A percentile compares a stretch with the other conserved stretches of the same genome.
Conservation (phyloP, 2,113 vertebrate species). For the Grantiella picta region DNA sequence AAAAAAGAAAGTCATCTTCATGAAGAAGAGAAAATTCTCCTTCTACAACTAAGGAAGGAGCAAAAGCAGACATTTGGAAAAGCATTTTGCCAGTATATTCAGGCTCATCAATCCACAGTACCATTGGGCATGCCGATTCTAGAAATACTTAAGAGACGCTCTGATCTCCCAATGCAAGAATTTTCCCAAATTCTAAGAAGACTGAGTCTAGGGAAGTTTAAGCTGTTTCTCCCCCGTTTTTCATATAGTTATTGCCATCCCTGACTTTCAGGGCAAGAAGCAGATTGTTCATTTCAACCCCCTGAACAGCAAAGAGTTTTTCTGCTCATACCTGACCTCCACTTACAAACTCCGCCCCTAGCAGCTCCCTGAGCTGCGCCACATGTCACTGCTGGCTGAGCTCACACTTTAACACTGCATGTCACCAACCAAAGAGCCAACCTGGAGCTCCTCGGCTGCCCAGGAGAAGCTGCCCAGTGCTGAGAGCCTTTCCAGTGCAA, state of each 20-base stretch:
- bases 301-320: not conserved
- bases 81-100: not conserved
- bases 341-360: fast-evolving
- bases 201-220: not conserved
- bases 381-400: not conserved
- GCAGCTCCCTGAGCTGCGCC: not conserved
- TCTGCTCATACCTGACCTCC: not conserved
- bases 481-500: not conserved
- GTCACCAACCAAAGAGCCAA: not conserved
- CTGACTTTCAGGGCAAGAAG: not conserved
- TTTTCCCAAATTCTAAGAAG: not conserved
- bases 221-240: not conserved
- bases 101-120: not conserved
- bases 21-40: not conserved
- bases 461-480: not conserved
- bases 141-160: not conserved
- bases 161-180: not conserved
- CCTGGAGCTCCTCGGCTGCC: not conserved
- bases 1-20: not conserved
- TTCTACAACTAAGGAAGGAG: not conserved
- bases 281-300: not conserved
- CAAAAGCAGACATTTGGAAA: not conserved
- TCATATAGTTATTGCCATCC: not conserved
- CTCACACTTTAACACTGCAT: not conserved
- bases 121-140: not conserved